Percentiles rank a stretch among this genome's conserved stretches.
phyloP scores from a whole-genome alignment of 2,888 invertebrate genomes.

The Iphiclides podalirius region DNA sequence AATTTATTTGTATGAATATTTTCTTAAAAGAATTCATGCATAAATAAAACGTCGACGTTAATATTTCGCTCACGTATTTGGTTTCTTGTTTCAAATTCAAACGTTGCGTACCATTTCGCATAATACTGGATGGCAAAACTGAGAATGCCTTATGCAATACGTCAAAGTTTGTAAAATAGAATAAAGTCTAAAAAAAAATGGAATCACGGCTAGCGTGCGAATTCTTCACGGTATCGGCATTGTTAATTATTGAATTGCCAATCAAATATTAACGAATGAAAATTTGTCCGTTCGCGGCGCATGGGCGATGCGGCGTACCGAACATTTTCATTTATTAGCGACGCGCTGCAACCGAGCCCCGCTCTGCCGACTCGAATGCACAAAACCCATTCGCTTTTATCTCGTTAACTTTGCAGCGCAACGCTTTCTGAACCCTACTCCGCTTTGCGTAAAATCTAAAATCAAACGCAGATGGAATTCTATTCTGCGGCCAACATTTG shows the following conservation, averaged over 20 bases:
- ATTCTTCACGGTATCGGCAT: not conserved
- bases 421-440: slow-evolving; percentile 36
- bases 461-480: slow-evolving; percentile 33
- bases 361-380: too few species aligned
- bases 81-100: too few species aligned
- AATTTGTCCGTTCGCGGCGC: slow-evolving; percentile 25
- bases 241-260: slow-evolving; percentile 8
- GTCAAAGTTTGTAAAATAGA: too few species aligned
- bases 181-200: too few species aligned
- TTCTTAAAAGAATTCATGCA: too few species aligned
- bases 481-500: slow-evolving; percentile 53
- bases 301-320: slow-evolving; percentile 8
- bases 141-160: too few species aligned
- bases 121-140: too few species aligned
- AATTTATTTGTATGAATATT: too few species aligned
- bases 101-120: too few species aligned
- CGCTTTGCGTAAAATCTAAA: slow-evolving; percentile 35
- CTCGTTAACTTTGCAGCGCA: slow-evolving; percentile 46
- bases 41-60: too few species aligned
- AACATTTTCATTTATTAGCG: slow-evolving; percentile 41
- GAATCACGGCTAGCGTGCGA: not conserved
- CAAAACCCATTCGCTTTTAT: slow-evolving; percentile 75
- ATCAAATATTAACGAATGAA: slow-evolving; percentile 24
- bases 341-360: slow-evolving; percentile 40
- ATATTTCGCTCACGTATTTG: too few species aligned